Evolutionary conservation across 2,888 invertebrate species (phyloP), one percentile per base, ranked within the genome.

Genomic region (Dysmachus trigonus): DNA sequence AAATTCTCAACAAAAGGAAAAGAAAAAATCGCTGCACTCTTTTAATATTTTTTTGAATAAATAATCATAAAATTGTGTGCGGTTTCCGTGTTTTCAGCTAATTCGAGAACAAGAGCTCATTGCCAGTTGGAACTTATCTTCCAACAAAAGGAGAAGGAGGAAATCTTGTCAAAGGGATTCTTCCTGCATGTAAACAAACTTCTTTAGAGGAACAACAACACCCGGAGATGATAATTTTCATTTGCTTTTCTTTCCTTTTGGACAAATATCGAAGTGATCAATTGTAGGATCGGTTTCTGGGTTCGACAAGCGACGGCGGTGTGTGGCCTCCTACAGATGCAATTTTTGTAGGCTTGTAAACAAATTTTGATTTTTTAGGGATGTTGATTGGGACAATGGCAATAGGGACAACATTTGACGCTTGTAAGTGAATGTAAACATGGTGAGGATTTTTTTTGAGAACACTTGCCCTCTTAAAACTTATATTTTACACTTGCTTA

Each of bases 41-140:
- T 76, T 76, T 76, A 76, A 76, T 35, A 62, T 62, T 62, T 62
- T 38, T 76, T 76, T 76, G 38, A 76, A 38, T 22, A 76, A 76
- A 76, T 76, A 76, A 76, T 76, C 76, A 76, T 1, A 35, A 35
- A 76, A 73, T 73, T 62, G 1, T 47, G 47, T 47, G n/a, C n/a
- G 47, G n/a, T 47, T 47, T 62, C 62, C 27, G 62, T 62, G 27
- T 62, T 41, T 62, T 7, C 10, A 62, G 62, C 62, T 62, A 62
- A 62, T 62, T 62, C 22, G 18, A 62, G 62, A 62, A 27, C 22
- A 18, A 62, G 27, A 62, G 10, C 10, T 62, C 62, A 62, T 27
- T 62, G 10, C 62, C 62, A 62, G 62, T 27, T 62, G 62, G 62
- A 13, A 62, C 22, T 62, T 62, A 10, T 62, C 62, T 27, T 62